These are phyloP conservation scores for Dipodomys spectabilis DNA, from an alignment of 2,113 vertebrate species.

Conservation along the genomic window DNA sequence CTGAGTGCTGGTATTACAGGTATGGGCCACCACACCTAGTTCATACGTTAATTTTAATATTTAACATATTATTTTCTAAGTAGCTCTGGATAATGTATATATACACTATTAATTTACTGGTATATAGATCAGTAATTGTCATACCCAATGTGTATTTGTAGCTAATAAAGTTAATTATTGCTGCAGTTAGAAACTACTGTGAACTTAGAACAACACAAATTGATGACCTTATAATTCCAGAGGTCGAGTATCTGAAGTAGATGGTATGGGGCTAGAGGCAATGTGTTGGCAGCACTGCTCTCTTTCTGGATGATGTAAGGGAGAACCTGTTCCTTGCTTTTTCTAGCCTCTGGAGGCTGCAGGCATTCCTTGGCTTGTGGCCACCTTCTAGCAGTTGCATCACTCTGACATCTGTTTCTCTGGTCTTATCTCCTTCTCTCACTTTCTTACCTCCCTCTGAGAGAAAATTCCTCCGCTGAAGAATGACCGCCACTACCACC, in stretches of 20 bases:
- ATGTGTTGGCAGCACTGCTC: background rate
- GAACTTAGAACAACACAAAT: background rate
- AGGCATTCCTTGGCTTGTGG: constrained; percentile 9
- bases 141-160: background rate
- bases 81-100: constrained; percentile 14
- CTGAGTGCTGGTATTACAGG: too few species aligned
- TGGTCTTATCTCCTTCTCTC: background rate
- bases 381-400: constrained; percentile 12
- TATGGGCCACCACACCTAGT: too few species aligned
- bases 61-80: constrained; percentile 3
- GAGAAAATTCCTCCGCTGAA: background rate
- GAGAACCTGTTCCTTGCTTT: background rate
- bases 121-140: background rate
- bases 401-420: constrained; percentile 16
- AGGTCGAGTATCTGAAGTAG: constrained; percentile 1
- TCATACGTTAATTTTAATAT: constrained; percentile 18
- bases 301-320: background rate
- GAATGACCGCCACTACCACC: background rate
- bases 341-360: background rate
- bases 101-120: background rate
- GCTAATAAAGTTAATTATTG: background rate
- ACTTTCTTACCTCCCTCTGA: background rate
- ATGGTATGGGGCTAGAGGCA: background rate
- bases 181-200: background rate
- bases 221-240: background rate